Base-by-base conservation (phyloP, 2,888 invertebrate species). In the Cheiracanthium punctorium region DNA sequence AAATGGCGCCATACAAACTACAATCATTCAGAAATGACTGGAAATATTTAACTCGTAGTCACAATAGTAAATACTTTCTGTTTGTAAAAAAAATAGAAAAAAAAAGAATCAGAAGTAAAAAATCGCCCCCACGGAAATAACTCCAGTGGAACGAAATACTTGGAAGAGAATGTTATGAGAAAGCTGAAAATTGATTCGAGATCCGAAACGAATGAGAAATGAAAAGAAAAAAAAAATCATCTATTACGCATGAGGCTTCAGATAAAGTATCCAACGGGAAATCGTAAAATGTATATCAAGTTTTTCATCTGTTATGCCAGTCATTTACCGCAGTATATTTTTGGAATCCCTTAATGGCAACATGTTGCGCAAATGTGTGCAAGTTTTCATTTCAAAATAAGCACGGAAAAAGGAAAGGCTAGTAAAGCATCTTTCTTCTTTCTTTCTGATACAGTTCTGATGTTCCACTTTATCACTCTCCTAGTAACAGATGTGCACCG, bases 211-310 rank as follows among this genome's bases (percentile, higher is more conserved):
- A 12, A 8, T 12, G 37, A 5, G 37, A 37, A 37, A n/a, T n/a
- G n/a, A n/a, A n/a, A n/a, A n/a, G n/a, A n/a, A n/a, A n/a, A n/a
- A 17, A 17, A 48, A 48, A 48, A 48, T 48, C 48, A 48, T 14
- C 48, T 48, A 17, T 48, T 48, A 48, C 48, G 48, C 48, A 48
- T 48, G 17, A 48, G 48, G n/a, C 17, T 10, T 48, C 2, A 48
- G 48, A 48, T 48, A 48, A 48, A 48, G 48, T 17, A 48, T 48
- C 48, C 17, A 17, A 48, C 8, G 2, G 17, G 48, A 48, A 48
- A 48, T 48, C 48, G 48, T 48, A 48, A 48, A 48, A 48, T 48
- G 48, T 48, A 48, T 48, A 48, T 48, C 48, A 48, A 48, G 14
- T 48, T 48, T 48, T 48, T 48, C 48, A 17, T 48, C 17, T 48